phyloP scores from a whole-genome alignment of 2,888 invertebrate species.

The Sabellastarte sp. region DNA sequence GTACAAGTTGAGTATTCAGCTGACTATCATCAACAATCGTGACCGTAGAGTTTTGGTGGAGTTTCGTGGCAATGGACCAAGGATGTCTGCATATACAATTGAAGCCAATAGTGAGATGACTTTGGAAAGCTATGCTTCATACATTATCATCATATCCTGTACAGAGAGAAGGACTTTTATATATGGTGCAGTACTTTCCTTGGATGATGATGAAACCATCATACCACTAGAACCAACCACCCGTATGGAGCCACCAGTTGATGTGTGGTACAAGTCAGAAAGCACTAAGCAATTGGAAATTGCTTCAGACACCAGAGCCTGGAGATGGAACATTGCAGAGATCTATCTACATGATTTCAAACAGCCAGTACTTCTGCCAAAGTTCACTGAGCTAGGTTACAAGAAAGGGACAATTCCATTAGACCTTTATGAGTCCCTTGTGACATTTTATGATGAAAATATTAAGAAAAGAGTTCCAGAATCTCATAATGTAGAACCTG shows the following conservation, averaged over 20 bases:
- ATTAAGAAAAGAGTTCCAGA: not conserved
- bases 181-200: not conserved
- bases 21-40: not conserved
- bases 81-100: not conserved
- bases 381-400: constrained; percentile 2
- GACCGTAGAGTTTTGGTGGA: not conserved
- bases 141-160: not conserved
- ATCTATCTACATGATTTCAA: not conserved
- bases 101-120: not conserved
- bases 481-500: not conserved
- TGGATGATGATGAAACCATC: not conserved
- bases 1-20: not conserved
- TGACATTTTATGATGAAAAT: not conserved
- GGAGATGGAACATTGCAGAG: not conserved
- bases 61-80: not conserved
- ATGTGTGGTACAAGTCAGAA: not conserved
- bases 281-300: too few relatives aligned
- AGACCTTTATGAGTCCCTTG: not conserved
- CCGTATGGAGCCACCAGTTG: not conserved
- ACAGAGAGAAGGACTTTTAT: not conserved
- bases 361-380: not conserved
- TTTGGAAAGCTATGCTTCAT: not conserved
- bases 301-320: not conserved
- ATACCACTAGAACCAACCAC: not conserved
- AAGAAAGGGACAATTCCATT: constrained; percentile 2